Conservation (phyloP, 2,888 invertebrate species). For the Pseudolycoriella hygida region DNA sequence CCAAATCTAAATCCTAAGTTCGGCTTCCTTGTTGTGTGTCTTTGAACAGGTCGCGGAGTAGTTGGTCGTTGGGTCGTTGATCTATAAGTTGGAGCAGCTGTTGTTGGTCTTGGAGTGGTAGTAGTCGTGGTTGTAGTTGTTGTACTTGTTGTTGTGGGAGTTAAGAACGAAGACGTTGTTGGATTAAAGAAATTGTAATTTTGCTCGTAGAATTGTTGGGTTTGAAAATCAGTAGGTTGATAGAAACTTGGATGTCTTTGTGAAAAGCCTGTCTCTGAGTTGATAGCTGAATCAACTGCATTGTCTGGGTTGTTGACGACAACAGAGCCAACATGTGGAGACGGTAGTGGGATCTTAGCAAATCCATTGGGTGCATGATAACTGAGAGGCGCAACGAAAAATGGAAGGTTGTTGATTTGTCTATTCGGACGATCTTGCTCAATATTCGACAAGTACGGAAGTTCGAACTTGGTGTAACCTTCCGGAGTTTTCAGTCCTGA, state of each 20-base stretch:
- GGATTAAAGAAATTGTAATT: constrained; percentile 6
- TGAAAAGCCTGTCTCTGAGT: constrained; percentile 8
- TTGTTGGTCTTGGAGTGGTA: constrained; percentile 13
- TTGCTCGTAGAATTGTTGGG: constrained; percentile 5
- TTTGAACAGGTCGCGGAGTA: not conserved
- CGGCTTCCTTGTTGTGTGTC: not conserved
- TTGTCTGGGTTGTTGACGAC: constrained; percentile 39
- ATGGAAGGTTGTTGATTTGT: constrained; percentile 57
- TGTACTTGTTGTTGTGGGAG: constrained; percentile 14
- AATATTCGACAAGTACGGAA: constrained; percentile 62
- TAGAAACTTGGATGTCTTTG: not conserved
- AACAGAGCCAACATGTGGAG: constrained; percentile 74
- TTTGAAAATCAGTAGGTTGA: constrained; percentile 5
- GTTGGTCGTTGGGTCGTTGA: not conserved
- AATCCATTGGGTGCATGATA: constrained; percentile 71
- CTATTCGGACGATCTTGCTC: constrained; percentile 47
- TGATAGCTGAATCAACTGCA: not conserved
- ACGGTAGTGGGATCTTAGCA: constrained; percentile 69
- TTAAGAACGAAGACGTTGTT: constrained; percentile 8
- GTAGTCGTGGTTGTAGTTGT: constrained; percentile 14
- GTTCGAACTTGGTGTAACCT: constrained; percentile 61
- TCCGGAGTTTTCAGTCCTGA: constrained; percentile 50
- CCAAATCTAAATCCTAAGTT: constrained; percentile 1
- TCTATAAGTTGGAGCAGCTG: constrained; percentile 2
- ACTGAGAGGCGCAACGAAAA: constrained; percentile 72